These are phyloP conservation scores for Parazoanthus darwini DNA, from an alignment of 92 coral and sea anemone species.

Conservation along the genomic window DNA sequence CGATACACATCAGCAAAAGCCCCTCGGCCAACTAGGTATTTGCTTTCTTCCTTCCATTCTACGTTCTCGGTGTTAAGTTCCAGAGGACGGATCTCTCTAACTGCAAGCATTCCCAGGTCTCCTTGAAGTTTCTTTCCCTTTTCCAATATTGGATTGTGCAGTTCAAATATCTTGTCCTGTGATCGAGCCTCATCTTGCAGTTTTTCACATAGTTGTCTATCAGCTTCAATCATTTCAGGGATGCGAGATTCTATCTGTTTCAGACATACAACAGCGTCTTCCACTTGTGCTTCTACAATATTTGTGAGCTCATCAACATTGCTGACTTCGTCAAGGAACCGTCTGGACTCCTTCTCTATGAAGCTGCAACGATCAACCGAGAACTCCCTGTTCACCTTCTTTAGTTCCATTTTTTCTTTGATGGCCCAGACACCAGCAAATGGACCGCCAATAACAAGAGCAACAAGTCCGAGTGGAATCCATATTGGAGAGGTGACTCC, in stretches of 20 bases:
- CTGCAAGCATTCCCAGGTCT: conserved; percentile 28
- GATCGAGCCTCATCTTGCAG: conserved; percentile 27
- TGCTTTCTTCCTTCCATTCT: conserved; percentile 43
- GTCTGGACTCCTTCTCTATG: conserved; percentile 32
- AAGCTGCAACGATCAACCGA: conserved; percentile 36
- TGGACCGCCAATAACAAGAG: conserved; percentile 44
- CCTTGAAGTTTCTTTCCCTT: not conserved
- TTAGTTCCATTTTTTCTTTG: conserved; percentile 41
- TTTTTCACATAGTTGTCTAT: conserved; percentile 24
- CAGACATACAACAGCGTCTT: conserved; percentile 37
- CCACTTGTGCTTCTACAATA: conserved; percentile 35
- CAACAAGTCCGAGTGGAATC: conserved; percentile 59
- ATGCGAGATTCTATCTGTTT: conserved; percentile 20
- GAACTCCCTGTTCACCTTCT: conserved; percentile 16
- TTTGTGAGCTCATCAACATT: not conserved
- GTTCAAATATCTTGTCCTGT: not conserved
- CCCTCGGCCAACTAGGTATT: conserved; percentile 48
- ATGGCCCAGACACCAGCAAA: conserved; percentile 39
- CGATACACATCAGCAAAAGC: conserved; percentile 52
- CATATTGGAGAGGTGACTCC: conserved; percentile 53
- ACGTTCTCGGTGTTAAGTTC: conserved; percentile 31
- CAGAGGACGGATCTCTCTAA: conserved; percentile 25
- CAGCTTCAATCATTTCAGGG: conserved; percentile 52
- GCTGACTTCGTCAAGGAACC: conserved; percentile 9
- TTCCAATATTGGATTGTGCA: conserved; percentile 37